Evolutionary conservation across 53 echinoderm and acorn worm species (phyloP).

Genomic region (Arbacia lixula): DNA sequence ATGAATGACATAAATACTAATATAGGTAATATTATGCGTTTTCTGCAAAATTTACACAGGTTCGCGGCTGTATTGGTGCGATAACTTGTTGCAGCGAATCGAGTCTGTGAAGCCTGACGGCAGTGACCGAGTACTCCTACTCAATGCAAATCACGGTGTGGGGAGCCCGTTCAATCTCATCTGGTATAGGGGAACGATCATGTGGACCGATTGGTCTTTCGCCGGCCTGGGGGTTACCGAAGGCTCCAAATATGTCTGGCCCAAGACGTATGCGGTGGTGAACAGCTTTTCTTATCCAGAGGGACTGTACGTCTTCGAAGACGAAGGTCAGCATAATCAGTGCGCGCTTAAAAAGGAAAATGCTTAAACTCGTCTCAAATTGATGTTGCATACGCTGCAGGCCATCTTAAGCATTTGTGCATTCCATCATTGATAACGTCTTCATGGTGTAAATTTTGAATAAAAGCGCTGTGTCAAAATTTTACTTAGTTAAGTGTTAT

Average conservation of each 20-base stretch:
- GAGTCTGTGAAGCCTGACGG: slow-evolving; percentile 58
- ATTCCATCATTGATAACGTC: too few relatives aligned
- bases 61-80: slow-evolving; percentile 65
- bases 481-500: too few relatives aligned
- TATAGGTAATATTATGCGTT: too few relatives aligned
- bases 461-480: too few relatives aligned
- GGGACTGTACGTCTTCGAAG: too few relatives aligned
- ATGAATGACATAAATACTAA: neutral
- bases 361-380: too few relatives aligned
- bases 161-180: slow-evolving; percentile 66
- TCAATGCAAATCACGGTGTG: neutral
- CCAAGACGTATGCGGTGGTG: neutral
- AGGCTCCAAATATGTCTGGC: neutral
- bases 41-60: slow-evolving; percentile 6
- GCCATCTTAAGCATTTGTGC: too few relatives aligned
- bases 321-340: too few relatives aligned
- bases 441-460: too few relatives aligned
- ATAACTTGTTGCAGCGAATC: slow-evolving; percentile 55
- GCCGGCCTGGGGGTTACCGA: neutral
- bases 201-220: slow-evolving; percentile 62
- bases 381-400: too few relatives aligned
- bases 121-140: slow-evolving; percentile 5
- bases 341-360: too few relatives aligned
- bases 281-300: too few relatives aligned
- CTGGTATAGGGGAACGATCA: slow-evolving; percentile 26